These are phyloP conservation scores for Platerodrilus igneus DNA, from an alignment of 2,888 invertebrate genomes.

Conservation along the genomic window DNA sequence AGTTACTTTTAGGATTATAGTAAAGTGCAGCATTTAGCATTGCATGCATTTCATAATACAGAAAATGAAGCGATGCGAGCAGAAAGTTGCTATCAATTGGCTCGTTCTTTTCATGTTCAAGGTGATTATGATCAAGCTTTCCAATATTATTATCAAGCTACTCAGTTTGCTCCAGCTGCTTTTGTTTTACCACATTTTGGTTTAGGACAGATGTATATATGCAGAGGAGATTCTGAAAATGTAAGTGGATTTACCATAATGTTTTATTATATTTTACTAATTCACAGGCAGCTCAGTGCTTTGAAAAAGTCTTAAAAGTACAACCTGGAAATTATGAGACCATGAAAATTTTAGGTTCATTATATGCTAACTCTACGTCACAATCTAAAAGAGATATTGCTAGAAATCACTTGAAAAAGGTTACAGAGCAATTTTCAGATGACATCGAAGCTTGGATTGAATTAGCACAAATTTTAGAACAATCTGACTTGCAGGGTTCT, in stretches of 20 bases:
- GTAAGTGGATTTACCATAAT: conserved; percentile 51
- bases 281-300: conserved; percentile 88
- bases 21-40: conserved; percentile 92
- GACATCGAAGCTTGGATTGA: conserved; percentile 99
- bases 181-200: conserved; percentile 98
- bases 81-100: conserved; percentile 97
- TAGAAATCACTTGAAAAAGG: conserved; percentile 88
- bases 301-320: conserved; percentile 96
- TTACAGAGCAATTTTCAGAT: conserved; percentile 94
- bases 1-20: conserved; percentile 68
- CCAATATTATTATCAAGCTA: conserved; percentile 98
- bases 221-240: conserved; percentile 91
- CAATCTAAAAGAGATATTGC: conserved; percentile 91
- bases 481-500: conserved; percentile 85
- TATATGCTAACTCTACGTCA: conserved; percentile 87
- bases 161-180: conserved; percentile 91
- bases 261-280: conserved; percentile 16
- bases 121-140: conserved; percentile 96
- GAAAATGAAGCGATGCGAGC: conserved; percentile 99
- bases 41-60: conserved; percentile 97
- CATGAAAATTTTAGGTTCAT: conserved; percentile 96
- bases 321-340: conserved; percentile 99
- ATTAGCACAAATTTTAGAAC: conserved; percentile 94
- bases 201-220: conserved; percentile 98
- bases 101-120: conserved; percentile 93